Conservation (phyloP, 1,140 invertebrate species). For the Hypsibius dujardini region DNA sequence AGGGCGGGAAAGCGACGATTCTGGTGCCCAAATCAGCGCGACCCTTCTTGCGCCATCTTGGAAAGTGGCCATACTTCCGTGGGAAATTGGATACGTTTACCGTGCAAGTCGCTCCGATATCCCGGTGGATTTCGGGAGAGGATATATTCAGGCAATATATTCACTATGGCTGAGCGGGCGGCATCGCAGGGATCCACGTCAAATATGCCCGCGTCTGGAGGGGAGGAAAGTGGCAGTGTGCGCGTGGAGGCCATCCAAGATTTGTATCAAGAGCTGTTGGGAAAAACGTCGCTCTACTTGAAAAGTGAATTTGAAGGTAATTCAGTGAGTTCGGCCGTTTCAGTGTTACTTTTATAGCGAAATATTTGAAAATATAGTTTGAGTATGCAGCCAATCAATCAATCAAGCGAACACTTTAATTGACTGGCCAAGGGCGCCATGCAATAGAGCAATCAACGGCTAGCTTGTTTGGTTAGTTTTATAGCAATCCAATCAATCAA, state of each 20-base stretch:
- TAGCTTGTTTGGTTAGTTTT: too few relatives aligned
- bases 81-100: neutral
- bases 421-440: neutral
- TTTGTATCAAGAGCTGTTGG: neutral
- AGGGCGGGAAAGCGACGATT: too few relatives aligned
- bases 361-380: neutral
- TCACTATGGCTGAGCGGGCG: neutral
- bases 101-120: neutral
- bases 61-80: neutral
- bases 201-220: neutral
- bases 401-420: neutral
- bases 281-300: neutral
- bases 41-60: neutral
- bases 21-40: too few relatives aligned
- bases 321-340: neutral
- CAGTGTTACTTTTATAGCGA: neutral
- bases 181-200: neutral
- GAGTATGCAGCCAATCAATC: neutral
- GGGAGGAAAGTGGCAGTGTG: neutral
- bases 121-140: neutral
- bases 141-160: neutral
- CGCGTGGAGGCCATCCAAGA: neutral
- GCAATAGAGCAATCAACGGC: too few relatives aligned
- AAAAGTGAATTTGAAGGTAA: conserved; percentile 4
- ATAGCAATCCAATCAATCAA: too few relatives aligned